phyloP scores from a whole-genome alignment of 2,113 vertebrate genomes.

The Scartelaos histophorus region DNA sequence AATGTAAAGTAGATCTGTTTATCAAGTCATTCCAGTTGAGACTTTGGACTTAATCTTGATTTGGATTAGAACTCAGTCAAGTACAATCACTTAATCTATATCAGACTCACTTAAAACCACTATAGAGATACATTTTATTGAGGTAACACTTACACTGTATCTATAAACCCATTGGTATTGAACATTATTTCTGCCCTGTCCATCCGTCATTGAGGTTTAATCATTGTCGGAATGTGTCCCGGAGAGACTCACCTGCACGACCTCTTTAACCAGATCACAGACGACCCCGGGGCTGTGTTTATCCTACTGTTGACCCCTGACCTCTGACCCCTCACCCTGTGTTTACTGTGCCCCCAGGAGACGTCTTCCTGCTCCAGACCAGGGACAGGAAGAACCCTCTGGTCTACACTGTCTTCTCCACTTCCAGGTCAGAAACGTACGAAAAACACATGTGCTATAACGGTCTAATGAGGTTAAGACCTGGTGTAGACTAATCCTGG shows the following conservation, averaged over 20 bases:
- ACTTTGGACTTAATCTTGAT: neutral
- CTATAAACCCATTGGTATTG: neutral
- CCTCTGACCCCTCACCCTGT: conserved; percentile 53
- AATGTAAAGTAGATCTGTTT: too few relatives aligned
- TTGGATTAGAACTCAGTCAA: neutral
- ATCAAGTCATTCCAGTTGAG: too few relatives aligned
- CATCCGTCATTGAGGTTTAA: neutral
- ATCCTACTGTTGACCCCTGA: conserved; percentile 62
- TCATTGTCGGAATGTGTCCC: conserved; percentile 1
- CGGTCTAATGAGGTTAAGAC: neutral
- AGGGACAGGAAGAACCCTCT: conserved; percentile 90
- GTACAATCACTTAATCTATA: neutral
- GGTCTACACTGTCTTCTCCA: conserved; percentile 91
- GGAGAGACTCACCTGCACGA: conserved; percentile 3
- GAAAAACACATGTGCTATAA: neutral
- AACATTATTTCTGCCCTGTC: neutral
- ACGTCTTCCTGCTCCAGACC: conserved; percentile 91
- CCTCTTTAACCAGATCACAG: conserved; percentile 7
- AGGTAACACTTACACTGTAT: neutral
- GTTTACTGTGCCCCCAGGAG: conserved; percentile 76
- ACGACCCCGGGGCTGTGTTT: conserved; percentile 52
- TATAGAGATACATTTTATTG: too few relatives aligned
- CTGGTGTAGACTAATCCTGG: neutral
- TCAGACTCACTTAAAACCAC: neutral
- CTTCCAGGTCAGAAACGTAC: conserved; percentile 83